A percentile compares a stretch with the other conserved stretches of the same genome.
These are phyloP conservation scores for Pseudopleuronectes americanus DNA, from an alignment of 2,797 vertebrate genomes.

Conservation along the genomic window DNA sequence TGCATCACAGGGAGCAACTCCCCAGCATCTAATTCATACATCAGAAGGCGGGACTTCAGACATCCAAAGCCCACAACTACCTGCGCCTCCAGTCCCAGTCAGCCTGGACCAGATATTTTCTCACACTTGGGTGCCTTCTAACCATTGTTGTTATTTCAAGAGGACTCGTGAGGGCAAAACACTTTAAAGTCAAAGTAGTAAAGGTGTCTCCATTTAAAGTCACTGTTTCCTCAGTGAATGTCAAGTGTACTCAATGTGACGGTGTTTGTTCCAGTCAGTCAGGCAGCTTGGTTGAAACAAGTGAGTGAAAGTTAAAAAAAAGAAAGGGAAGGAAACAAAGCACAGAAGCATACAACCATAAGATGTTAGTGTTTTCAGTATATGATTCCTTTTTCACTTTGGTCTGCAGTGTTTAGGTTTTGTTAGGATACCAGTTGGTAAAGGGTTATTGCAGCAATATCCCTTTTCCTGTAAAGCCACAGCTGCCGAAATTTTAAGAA, in stretches of 20 bases:
- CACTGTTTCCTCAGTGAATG: constrained; percentile 27
- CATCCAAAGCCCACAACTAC: constrained; percentile 39
- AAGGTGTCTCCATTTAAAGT: constrained; percentile 54
- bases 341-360: constrained; percentile 16
- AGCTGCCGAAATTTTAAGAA: background rate
- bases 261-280: background rate
- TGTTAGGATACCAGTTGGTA: background rate
- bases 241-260: constrained; percentile 32
- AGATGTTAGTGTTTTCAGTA: constrained; percentile 34
- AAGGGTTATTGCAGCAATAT: too few species aligned
- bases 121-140: constrained; percentile 48
- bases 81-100: constrained; percentile 14
- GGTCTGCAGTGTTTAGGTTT: constrained; percentile 26
- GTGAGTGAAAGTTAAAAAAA: constrained; percentile 1
- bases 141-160: constrained; percentile 62
- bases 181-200: constrained; percentile 45
- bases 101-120: constrained; percentile 23
- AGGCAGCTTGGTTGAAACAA: constrained; percentile 3
- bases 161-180: constrained; percentile 31
- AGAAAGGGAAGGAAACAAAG: background rate
- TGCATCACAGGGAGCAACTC: background rate
- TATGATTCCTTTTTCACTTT: constrained; percentile 11
- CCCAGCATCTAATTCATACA: constrained; percentile 28
- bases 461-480: too few species aligned
- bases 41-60: constrained; percentile 17